A percentile compares a stretch with the other conserved stretches of the same genome.
Conservation (phyloP, 2,797 vertebrate genomes). For the Trachops cirrhosus region DNA sequence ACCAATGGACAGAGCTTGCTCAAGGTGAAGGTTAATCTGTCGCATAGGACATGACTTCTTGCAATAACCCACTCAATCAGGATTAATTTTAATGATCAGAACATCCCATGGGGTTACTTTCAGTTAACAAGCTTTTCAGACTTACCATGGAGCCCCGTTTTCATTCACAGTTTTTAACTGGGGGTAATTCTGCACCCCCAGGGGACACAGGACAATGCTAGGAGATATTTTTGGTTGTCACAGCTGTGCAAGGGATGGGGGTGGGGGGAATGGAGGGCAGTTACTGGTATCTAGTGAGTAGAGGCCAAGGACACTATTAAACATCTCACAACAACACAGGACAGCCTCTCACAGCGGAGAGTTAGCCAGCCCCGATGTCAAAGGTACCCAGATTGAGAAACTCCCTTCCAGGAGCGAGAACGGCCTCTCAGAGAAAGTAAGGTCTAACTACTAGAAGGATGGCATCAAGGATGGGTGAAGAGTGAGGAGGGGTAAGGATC, state of each 20-base stretch:
- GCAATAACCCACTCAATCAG: background rate
- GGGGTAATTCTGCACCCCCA: background rate
- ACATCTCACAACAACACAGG: background rate
- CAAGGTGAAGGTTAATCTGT: too few species aligned
- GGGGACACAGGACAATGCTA: too few species aligned
- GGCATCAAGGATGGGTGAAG: background rate
- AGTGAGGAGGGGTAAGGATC: background rate
- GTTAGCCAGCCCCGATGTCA: background rate
- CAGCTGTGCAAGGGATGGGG: accelerated
- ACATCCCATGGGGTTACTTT: background rate
- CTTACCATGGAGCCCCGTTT: background rate
- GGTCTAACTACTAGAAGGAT: accelerated
- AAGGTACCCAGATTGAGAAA: too few species aligned
- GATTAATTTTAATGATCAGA: too few species aligned
- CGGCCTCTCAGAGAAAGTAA: background rate
- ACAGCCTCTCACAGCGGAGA: background rate
- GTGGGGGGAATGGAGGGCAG: too few species aligned
- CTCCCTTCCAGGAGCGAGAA: background rate
- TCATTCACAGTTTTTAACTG: background rate
- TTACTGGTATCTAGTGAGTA: too few species aligned
- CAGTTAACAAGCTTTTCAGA: too few species aligned
- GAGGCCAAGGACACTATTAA: background rate
- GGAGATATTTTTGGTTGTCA: background rate
- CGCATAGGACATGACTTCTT: background rate
- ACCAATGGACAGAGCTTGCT: background rate